Conservation (phyloP, 2,113 vertebrate species). For the Ciconia boyciana region DNA sequence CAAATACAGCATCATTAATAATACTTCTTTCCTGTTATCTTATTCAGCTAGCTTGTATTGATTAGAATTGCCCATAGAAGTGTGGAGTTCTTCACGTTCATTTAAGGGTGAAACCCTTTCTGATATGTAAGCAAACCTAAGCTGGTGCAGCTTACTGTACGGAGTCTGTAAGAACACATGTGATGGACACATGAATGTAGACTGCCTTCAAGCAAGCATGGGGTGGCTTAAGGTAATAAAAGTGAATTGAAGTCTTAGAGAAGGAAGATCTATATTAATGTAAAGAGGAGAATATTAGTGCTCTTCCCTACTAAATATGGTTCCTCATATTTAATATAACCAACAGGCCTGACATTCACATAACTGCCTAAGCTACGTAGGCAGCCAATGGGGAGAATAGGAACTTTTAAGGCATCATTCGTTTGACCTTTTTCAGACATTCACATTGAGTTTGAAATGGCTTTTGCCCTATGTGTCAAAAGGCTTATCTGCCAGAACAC, state of each 20-base stretch:
- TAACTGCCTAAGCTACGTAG: accelerated
- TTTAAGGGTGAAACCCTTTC: background rate
- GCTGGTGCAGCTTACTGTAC: background rate
- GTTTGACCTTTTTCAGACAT: background rate
- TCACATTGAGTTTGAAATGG: background rate
- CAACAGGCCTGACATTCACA: background rate
- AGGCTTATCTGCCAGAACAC: accelerated
- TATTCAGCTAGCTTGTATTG: background rate
- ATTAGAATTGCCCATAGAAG: background rate
- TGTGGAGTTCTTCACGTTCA: background rate
- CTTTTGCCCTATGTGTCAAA: background rate
- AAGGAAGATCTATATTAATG: background rate
- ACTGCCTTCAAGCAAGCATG: background rate
- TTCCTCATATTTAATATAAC: background rate
- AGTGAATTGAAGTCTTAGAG: background rate
- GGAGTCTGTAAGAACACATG: background rate
- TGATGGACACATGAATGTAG: background rate
- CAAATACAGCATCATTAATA: background rate
- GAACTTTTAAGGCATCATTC: background rate
- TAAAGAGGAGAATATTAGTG: background rate
- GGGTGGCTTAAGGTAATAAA: background rate
- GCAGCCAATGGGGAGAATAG: background rate
- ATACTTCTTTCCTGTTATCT: background rate
- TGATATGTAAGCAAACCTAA: background rate
- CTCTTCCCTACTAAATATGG: background rate